Evolutionary conservation across 1,140 invertebrate genomes (phyloP).

Genomic region (Archegozetes longisetosus): DNA sequence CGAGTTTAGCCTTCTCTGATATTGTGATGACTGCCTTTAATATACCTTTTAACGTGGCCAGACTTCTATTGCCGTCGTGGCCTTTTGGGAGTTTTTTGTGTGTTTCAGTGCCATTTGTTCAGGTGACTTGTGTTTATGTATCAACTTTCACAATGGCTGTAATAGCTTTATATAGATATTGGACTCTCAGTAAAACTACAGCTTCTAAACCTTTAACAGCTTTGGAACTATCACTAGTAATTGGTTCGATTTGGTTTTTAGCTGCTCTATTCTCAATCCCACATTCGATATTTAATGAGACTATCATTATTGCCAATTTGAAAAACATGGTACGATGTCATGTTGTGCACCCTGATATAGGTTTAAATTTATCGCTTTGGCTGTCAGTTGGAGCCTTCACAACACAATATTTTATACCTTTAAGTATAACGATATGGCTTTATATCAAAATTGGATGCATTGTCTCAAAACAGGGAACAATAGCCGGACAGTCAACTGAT

Average conservation of each 20-base stretch:
- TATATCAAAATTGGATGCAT: slow-evolving; percentile 29
- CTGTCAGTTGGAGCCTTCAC: slow-evolving; percentile 28
- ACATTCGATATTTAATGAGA: slow-evolving; percentile 32
- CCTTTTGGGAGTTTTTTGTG: slow-evolving; percentile 34
- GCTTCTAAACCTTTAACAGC: background rate
- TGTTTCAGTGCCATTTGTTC: slow-evolving; percentile 34
- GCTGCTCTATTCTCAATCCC: slow-evolving; percentile 33
- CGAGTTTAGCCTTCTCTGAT: slow-evolving; percentile 65
- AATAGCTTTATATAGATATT: slow-evolving; percentile 37
- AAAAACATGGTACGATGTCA: slow-evolving; percentile 26
- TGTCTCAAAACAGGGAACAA: slow-evolving; percentile 28
- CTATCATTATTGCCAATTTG: background rate
- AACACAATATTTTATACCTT: slow-evolving; percentile 36
- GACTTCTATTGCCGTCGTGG: slow-evolving; percentile 30
- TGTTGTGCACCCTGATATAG: slow-evolving; percentile 28
- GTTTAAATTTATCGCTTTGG: slow-evolving; percentile 30
- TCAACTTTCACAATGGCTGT: slow-evolving; percentile 38
- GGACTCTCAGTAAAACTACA: slow-evolving; percentile 26
- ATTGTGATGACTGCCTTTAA: slow-evolving; percentile 68
- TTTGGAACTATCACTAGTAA: slow-evolving; percentile 4
- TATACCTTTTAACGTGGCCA: slow-evolving; percentile 47
- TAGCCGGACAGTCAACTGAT: too few relatives aligned
- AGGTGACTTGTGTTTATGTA: slow-evolving; percentile 29
- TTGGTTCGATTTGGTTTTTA: slow-evolving; percentile 33
- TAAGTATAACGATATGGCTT: slow-evolving; percentile 31